These are phyloP conservation scores for Junonia oenone DNA, from an alignment of 2,888 invertebrate genomes.

Conservation along the genomic window DNA sequence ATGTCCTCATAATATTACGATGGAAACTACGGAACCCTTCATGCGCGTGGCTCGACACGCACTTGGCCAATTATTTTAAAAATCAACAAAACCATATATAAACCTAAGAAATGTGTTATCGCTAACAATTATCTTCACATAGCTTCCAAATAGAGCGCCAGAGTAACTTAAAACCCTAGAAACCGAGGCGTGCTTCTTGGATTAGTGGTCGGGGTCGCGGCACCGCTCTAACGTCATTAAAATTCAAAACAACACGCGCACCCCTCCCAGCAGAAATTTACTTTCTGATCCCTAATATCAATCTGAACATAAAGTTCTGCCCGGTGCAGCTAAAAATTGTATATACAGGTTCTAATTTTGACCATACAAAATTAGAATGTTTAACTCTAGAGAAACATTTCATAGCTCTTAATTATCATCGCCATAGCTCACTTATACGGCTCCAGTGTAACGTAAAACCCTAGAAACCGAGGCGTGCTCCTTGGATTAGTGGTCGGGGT, in stretches of 20 bases:
- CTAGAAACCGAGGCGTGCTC: conserved; percentile 57
- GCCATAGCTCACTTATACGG: not conserved
- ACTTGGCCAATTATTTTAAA: too few relatives aligned
- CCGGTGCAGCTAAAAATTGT: too few relatives aligned
- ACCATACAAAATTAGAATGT: too few relatives aligned
- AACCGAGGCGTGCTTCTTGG: conserved; percentile 51
- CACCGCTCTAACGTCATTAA: conserved; percentile 50
- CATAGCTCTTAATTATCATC: not conserved
- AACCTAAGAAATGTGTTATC: too few relatives aligned
- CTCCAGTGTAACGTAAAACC: conserved; percentile 57
- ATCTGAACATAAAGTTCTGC: too few relatives aligned
- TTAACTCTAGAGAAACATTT: not conserved
- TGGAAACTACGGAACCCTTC: too few relatives aligned
- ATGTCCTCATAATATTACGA: too few relatives aligned
- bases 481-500: conserved; percentile 51
- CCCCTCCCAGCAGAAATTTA: conserved; percentile 7
- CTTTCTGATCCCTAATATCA: too few relatives aligned
- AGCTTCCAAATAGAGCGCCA: not conserved
- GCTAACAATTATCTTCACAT: too few relatives aligned
- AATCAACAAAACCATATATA: too few relatives aligned
- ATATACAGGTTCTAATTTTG: too few relatives aligned
- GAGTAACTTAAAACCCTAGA: conserved; percentile 67
- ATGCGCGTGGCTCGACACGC: too few relatives aligned
- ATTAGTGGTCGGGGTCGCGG: conserved; percentile 47
- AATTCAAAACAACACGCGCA: conserved; percentile 49